Conservation (phyloP, 2,888 invertebrate species). For the Limulus polyphemus region DNA sequence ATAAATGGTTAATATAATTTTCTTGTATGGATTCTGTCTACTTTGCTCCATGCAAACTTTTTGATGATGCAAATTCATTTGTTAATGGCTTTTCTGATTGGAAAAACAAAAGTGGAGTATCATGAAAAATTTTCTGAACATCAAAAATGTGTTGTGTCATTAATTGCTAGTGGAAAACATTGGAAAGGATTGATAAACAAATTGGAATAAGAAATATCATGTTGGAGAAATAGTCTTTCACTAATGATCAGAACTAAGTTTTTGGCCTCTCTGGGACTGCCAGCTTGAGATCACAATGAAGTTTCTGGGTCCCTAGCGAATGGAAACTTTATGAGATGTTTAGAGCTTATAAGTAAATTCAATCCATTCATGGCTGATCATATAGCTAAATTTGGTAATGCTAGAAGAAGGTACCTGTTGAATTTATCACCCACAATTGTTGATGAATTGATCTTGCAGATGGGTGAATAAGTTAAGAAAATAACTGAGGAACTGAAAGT, state of each 20-base stretch:
- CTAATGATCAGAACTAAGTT: constrained; percentile 13
- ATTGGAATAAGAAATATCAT: background rate
- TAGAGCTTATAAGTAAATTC: constrained; percentile 31
- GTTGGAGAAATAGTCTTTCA: background rate
- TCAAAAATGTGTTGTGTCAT: no score
- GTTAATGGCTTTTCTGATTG: constrained; percentile 1
- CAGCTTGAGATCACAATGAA: constrained; percentile 30
- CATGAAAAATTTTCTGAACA: background rate
- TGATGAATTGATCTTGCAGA: no score
- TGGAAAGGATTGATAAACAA: background rate
- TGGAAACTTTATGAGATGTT: constrained; percentile 22
- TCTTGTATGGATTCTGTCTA: background rate
- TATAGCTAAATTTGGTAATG: constrained; percentile 28
- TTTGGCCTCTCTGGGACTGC: constrained; percentile 26
- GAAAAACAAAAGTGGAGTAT: background rate
- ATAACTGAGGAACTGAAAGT: background rate
- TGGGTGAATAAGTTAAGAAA: constrained; percentile 14
- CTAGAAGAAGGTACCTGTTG: constrained; percentile 29
- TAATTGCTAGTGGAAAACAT: background rate
- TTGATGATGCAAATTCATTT: background rate
- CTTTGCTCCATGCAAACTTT: background rate
- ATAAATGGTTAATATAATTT: background rate
- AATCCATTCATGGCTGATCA: constrained; percentile 30
- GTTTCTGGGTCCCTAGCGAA: constrained; percentile 28
- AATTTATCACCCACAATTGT: constrained; percentile 30